Evolutionary conservation across 2,797 vertebrate genomes (phyloP).

Genomic region (Malurus leucopterus): DNA sequence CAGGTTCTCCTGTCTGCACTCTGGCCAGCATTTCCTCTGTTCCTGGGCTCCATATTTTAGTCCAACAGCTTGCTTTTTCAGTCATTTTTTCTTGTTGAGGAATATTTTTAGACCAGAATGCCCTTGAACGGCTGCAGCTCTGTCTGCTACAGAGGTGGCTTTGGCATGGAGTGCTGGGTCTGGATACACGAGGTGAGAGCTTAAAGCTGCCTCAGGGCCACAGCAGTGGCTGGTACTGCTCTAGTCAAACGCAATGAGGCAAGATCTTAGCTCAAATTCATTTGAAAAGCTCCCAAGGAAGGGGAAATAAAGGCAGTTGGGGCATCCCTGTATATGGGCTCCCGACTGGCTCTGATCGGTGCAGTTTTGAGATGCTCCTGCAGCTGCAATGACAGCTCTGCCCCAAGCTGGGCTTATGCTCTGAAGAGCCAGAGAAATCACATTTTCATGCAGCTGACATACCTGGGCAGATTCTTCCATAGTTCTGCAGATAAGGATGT

Average conservation of each 20-base stretch:
- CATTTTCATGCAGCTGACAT: neutral
- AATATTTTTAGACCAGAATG: neutral
- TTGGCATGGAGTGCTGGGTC: fast-evolving
- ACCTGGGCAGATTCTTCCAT: neutral
- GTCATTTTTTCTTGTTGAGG: neutral
- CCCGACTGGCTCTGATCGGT: fast-evolving
- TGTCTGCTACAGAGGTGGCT: neutral
- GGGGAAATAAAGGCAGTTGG: neutral
- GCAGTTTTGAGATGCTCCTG: neutral
- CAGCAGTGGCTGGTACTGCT: neutral
- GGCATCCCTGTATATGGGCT: fast-evolving
- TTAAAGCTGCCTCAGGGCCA: fast-evolving
- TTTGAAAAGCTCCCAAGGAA: neutral
- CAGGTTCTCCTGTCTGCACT: neutral
- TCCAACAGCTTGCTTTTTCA: neutral
- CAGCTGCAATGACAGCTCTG: neutral
- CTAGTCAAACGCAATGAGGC: neutral
- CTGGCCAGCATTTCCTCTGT: neutral
- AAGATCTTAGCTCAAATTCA: neutral
- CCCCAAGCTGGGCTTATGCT: neutral
- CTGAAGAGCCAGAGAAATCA: neutral
- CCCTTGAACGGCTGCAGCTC: neutral
- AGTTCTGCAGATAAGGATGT: neutral
- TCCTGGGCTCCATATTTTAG: neutral
- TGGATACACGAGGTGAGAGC: neutral